Base-by-base conservation (phyloP, 2,797 vertebrate genomes). In the Carapus acus region DNA sequence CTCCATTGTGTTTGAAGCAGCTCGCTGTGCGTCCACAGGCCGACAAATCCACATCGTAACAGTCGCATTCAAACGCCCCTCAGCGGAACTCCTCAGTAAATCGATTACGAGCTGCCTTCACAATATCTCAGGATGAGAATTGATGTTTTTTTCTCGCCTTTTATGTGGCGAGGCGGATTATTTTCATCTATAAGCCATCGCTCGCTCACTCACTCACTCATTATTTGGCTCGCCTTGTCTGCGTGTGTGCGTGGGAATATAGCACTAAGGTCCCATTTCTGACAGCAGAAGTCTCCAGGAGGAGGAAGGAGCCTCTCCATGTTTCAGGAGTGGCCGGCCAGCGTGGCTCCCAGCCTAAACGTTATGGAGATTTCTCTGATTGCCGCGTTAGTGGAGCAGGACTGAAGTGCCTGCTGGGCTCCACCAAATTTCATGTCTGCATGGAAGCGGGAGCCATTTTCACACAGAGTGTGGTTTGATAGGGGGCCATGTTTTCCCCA, bases 281-380 rank as follows among this genome's bases (percentile, higher is more conserved):
- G n/a, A n/a, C n/a, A n/a, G n/a, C n/a, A n/a, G n/a, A n/a, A n/a
- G n/a, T n/a, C n/a, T n/a, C n/a, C n/a, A n/a, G n/a, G n/a, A n/a
- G n/a, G n/a, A n/a, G n/a, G n/a, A n/a, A n/a, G n/a, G n/a, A n/a
- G n/a, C n/a, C n/a, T n/a, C n/a, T n/a, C n/a, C n/a, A n/a, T n/a
- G n/a, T n/a, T n/a, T n/a, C n/a, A n/a, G n/a, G n/a, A n/a, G n/a
- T n/a, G n/a, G n/a, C n/a, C n/a, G n/a, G n/a, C n/a, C n/a, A n/a
- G n/a, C n/a, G 49, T 43, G 60, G 69, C 70, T 73, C 54, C 40
- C 64, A 62, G 58, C 74, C 69, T 74, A 49, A 37, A 63, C 69
- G 68, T 43, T 37, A 55, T 67, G 66, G 58, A 52, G 43, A 66
- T 69, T 63, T 47, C 38, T 49, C 45, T 76, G 56, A 76, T 76